Conservation (phyloP, 2,113 vertebrate species). For the Muntiacus reevesi region DNA sequence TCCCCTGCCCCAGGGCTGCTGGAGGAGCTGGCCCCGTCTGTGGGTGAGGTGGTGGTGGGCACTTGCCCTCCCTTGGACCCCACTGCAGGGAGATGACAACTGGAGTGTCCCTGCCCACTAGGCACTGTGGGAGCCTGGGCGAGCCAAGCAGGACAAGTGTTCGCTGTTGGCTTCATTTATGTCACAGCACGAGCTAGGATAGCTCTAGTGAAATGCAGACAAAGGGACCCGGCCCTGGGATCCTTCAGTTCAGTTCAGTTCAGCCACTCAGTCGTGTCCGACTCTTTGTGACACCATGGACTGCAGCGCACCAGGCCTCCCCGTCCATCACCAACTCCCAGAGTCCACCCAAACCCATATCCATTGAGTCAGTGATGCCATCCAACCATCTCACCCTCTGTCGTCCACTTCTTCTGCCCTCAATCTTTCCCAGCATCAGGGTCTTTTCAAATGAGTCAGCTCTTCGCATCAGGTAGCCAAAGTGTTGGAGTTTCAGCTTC, state of each 20-base stretch:
- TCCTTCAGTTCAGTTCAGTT: neutral
- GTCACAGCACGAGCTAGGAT: neutral
- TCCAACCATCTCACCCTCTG: neutral
- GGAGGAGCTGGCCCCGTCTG: neutral
- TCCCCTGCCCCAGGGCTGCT: neutral
- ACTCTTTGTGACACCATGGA: neutral
- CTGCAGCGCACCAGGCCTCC: neutral
- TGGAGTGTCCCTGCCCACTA: neutral
- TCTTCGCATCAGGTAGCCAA: neutral
- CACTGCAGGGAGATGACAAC: neutral
- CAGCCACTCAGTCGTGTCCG: neutral
- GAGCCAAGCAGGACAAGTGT: no score
- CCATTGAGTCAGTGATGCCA: neutral
- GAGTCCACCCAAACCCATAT: neutral
- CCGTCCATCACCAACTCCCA: neutral
- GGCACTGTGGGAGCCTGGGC: neutral
- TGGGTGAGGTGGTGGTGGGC: accelerated
- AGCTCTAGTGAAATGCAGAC: neutral
- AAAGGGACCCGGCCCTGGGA: accelerated
- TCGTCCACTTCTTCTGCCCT: accelerated
- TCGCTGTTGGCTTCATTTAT: no score
- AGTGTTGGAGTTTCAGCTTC: neutral
- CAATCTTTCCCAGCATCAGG: neutral
- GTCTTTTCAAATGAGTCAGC: neutral
- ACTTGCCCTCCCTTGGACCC: neutral